Evolutionary conservation across 2,888 invertebrate genomes (phyloP).

Genomic region (Priocnemis perturbator): DNA sequence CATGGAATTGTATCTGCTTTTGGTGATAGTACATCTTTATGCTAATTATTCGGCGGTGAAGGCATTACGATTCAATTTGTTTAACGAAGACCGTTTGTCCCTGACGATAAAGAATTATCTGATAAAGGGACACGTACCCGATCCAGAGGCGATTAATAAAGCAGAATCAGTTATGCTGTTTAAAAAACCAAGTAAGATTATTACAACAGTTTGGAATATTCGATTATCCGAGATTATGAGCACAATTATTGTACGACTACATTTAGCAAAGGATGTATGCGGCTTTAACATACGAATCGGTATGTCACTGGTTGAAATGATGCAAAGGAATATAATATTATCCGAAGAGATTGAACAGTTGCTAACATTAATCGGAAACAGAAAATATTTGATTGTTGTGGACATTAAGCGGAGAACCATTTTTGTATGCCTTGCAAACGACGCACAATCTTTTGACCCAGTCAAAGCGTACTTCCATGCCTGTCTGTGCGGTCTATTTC

Average conservation of each 20-base stretch:
- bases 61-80: slow-evolving; percentile 85
- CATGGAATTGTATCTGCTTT: slow-evolving; percentile 83
- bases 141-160: slow-evolving; percentile 82
- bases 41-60: slow-evolving; percentile 93
- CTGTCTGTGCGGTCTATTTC: slow-evolving; percentile 77
- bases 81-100: slow-evolving; percentile 88
- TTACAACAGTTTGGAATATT: not conserved
- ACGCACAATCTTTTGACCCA: slow-evolving; percentile 77
- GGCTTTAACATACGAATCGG: slow-evolving; percentile 81
- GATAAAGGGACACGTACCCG: slow-evolving; percentile 78
- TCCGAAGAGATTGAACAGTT: slow-evolving; percentile 73
- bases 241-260: slow-evolving; percentile 5
- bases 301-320: slow-evolving; percentile 75
- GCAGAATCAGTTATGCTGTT: slow-evolving; percentile 84
- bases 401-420: slow-evolving; percentile 76
- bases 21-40: slow-evolving; percentile 87
- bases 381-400: slow-evolving; percentile 78
- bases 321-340: slow-evolving; percentile 56
- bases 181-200: slow-evolving; percentile 71
- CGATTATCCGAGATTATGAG: not conserved
- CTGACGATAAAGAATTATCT: slow-evolving; percentile 84
- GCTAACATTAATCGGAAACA: slow-evolving; percentile 75
- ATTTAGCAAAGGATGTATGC: slow-evolving; percentile 79
- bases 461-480: slow-evolving; percentile 84
- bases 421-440: slow-evolving; percentile 78